phyloP scores from a whole-genome alignment of 1,140 invertebrate genomes.

The Pseudomyrmex concolor region DNA sequence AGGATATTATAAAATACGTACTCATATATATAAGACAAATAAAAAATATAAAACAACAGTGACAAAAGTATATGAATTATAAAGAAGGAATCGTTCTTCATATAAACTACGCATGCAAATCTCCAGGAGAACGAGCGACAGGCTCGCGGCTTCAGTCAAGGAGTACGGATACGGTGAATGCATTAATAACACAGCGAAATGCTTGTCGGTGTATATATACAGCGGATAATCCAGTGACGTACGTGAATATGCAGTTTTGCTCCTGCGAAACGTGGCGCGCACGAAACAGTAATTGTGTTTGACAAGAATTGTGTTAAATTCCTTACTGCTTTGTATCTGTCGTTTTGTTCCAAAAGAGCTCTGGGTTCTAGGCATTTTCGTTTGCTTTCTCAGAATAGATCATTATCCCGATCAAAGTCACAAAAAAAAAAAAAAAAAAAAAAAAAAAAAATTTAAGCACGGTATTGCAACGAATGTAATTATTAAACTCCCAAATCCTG shows the following conservation, averaged over 20 bases:
- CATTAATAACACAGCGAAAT: constrained; percentile 62
- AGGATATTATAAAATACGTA: too few relatives aligned
- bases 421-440: too few relatives aligned
- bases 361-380: neutral
- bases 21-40: too few relatives aligned
- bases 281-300: constrained; percentile 60
- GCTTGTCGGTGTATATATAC: constrained; percentile 46
- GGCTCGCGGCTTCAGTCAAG: constrained; percentile 43
- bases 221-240: constrained; percentile 27
- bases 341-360: neutral
- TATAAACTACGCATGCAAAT: constrained; percentile 18
- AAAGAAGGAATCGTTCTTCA: constrained; percentile 22
- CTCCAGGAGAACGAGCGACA: constrained; percentile 9
- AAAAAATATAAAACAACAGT: neutral
- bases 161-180: constrained; percentile 16
- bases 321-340: constrained; percentile 40
- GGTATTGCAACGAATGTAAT: too few relatives aligned
- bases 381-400: neutral
- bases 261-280: neutral
- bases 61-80: neutral
- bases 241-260: constrained; percentile 64
- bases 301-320: constrained; percentile 61
- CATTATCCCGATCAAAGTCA: too few relatives aligned
- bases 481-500: too few relatives aligned
- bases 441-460: too few relatives aligned